These are phyloP conservation scores for Glyphotaelius pellucidus DNA, from an alignment of 2,888 invertebrate species.

Conservation along the genomic window DNA sequence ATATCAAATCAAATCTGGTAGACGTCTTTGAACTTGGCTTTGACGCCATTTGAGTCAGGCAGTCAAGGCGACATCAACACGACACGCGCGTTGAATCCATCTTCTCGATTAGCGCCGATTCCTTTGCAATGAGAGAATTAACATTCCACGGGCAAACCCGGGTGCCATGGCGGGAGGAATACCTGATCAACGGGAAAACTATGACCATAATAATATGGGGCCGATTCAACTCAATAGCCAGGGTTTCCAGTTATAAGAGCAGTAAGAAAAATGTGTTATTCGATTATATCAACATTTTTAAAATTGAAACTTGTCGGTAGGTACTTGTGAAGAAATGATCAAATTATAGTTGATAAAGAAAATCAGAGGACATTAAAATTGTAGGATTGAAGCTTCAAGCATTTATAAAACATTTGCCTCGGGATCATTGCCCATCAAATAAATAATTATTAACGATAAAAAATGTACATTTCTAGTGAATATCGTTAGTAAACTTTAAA, in stretches of 20 bases:
- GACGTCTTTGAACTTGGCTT: slow-evolving; percentile 53
- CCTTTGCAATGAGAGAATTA: slow-evolving; percentile 28
- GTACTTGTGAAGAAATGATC: no score
- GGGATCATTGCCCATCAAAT: no score
- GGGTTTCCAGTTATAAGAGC: not conserved
- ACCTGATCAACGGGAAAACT: slow-evolving; percentile 22
- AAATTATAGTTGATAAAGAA: no score
- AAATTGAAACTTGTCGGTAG: no score
- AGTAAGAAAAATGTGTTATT: not conserved
- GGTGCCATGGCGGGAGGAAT: not conserved
- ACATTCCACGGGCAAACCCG: slow-evolving; percentile 25
- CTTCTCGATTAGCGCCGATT: not conserved
- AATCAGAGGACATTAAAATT: no score
- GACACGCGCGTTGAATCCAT: slow-evolving; percentile 34
- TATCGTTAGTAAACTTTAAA: no score
- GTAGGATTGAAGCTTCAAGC: no score
- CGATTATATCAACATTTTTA: no score
- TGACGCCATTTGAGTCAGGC: slow-evolving; percentile 33
- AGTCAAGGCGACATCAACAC: slow-evolving; percentile 38
- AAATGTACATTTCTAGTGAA: no score
- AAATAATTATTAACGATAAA: no score
- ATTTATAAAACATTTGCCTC: no score
- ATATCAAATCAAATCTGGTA: not conserved
- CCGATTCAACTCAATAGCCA: not conserved
- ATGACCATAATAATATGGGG: slow-evolving; percentile 3